Evolutionary conservation across 1,140 invertebrate species (phyloP).

Genomic region (Drosophila punjabiensis): DNA sequence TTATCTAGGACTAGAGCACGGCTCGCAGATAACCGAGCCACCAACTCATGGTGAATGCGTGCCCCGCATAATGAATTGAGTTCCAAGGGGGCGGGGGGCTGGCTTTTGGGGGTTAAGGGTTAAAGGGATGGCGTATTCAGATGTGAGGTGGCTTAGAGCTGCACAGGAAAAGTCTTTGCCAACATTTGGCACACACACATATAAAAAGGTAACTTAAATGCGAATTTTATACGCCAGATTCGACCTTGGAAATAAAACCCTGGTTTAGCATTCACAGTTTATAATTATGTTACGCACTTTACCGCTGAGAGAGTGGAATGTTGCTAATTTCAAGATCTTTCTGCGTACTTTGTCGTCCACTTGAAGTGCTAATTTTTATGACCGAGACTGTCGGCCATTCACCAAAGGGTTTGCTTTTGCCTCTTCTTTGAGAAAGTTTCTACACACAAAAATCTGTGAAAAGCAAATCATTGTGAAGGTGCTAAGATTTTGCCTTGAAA

Average conservation of each 20-base stretch:
- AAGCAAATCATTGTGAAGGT: conserved; percentile 51
- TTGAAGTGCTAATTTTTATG: conserved; percentile 49
- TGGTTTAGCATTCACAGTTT: background rate
- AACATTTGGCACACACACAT: conserved; percentile 20
- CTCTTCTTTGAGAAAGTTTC: conserved; percentile 41
- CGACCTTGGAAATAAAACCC: conserved; percentile 22
- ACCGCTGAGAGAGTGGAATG: background rate
- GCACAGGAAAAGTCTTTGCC: conserved; percentile 32
- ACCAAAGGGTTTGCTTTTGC: conserved; percentile 19
- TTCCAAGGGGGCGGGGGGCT: conserved; percentile 13
- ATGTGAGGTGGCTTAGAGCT: conserved; percentile 19
- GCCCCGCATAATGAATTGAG: conserved; percentile 70
- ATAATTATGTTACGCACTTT: conserved; percentile 38
- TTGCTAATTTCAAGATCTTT: conserved; percentile 39
- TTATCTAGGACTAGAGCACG: conserved; percentile 48
- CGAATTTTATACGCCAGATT: background rate
- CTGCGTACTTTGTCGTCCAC: conserved; percentile 1
- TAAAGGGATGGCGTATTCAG: background rate
- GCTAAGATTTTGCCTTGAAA: conserved; percentile 26
- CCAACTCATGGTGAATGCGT: conserved; percentile 68
- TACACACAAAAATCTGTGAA: conserved; percentile 40
- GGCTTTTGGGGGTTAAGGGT: conserved; percentile 15
- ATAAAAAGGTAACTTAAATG: conserved; percentile 26
- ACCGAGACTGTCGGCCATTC: conserved; percentile 41
- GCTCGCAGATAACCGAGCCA: conserved; percentile 57